Base-by-base conservation (phyloP, 2,113 vertebrate genomes). In the Sarotherodon lohbergeri region DNA sequence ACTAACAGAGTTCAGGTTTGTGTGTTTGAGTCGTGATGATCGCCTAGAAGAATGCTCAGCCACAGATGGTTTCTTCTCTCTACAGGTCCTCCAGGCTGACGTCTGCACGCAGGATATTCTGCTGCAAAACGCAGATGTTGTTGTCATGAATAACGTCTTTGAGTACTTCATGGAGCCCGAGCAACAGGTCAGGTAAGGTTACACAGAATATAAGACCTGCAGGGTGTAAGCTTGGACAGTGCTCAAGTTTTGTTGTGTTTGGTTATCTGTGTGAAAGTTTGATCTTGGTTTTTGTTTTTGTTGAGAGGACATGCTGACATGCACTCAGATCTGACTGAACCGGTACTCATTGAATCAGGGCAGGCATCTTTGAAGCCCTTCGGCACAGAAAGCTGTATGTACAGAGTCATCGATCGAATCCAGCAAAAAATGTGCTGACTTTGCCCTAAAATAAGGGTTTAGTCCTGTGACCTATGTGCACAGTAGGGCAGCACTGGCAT, bases 91-190 rank as follows among this genome's bases (percentile, higher is more conserved):
- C 92, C 97, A 98, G 11, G 95, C 97, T 91, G 97, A 99, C 84
- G 95, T 99, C 80, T 96, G 97, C 93, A 96, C 96, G 59, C 98
- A 98, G 85, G 89, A 94, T 22, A 86, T 88, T 43, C 96, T 99
- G 89, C 96, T 99, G 90, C 97, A 97, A 86, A 96, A 95, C 66
- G 94, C 98, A 57, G 98, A 99, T 88, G 96, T 98, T 90, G 90
- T 99, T 91, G 93, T 99, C 91, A 97, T 99, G 98, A 99, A 99
- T 96, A 99, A 99, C 86, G 98, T 99, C 83, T 99, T 99, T 39
- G 97, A 99, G 96, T 99, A 97, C 93, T 99, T 99, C 94, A 95
- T 99, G 96, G 96, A 98, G 91, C 96, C 96, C 85, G 89, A 80
- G 80, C 95, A 98, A 88, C 98, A 98, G 95, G 89, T 96, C 92